Evolutionary conservation across 2,797 vertebrate species (phyloP).

Genomic region (Gila robusta): DNA sequence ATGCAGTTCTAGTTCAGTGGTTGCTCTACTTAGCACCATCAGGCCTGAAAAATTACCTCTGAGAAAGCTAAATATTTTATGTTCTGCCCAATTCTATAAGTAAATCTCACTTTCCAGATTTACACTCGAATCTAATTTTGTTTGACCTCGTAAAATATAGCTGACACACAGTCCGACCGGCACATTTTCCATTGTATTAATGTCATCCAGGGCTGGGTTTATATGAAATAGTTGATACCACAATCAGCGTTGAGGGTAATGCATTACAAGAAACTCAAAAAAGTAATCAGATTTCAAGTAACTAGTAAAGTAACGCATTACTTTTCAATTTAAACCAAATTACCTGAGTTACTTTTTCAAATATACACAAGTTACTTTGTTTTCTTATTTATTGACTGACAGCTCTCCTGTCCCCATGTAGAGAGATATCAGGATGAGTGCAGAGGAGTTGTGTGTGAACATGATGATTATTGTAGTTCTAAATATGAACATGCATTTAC

Average conservation of each 20-base stretch:
- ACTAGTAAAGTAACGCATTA: not conserved
- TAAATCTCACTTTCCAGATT: not conserved
- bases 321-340: too few species aligned
- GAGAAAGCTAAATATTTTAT: constrained; percentile 21
- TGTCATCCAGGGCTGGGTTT: not conserved
- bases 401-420: too few species aligned
- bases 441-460: too few species aligned
- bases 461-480: too few species aligned
- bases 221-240: too few species aligned
- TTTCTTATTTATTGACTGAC: too few species aligned
- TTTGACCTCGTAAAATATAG: not conserved
- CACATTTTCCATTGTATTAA: not conserved
- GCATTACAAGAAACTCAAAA: too few species aligned
- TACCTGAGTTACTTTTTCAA: too few species aligned
- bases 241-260: too few species aligned
- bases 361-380: too few species aligned
- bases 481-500: too few species aligned
- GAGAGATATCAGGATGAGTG: too few species aligned
- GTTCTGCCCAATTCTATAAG: constrained; percentile 9
- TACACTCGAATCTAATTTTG: not conserved
- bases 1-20: constrained; percentile 20
- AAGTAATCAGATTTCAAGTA: not conserved
- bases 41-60: not conserved
- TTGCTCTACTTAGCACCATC: constrained; percentile 11
- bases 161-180: not conserved